Conservation (phyloP, 2,113 vertebrate species). For the Myodes glareolus region DNA sequence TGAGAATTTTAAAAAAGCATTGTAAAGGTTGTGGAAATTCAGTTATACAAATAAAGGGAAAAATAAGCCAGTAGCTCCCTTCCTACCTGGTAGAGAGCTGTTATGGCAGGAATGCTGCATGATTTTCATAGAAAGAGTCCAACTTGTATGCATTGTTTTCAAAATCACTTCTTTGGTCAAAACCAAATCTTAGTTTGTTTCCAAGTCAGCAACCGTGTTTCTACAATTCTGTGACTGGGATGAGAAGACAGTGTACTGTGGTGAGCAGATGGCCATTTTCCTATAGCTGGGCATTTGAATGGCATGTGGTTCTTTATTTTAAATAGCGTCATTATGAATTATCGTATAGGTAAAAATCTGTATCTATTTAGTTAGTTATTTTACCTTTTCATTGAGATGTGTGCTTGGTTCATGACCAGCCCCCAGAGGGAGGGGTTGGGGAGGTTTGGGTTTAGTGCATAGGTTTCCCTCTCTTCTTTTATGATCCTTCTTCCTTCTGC, state of each 20-base stretch:
- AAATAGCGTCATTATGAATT: background rate
- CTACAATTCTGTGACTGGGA: background rate
- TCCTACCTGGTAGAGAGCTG: background rate
- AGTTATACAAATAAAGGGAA: background rate
- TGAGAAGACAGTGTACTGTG: background rate
- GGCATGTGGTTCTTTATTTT: background rate
- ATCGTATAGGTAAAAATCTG: background rate
- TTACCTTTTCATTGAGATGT: background rate
- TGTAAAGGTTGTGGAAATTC: background rate
- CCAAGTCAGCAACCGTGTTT: conserved; percentile 2
- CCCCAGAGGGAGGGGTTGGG: background rate
- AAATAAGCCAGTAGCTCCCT: background rate
- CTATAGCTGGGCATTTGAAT: background rate
- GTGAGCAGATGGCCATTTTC: background rate
- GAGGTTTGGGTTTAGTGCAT: background rate
- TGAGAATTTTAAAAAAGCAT: background rate
- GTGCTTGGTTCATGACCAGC: background rate
- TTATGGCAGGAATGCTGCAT: background rate
- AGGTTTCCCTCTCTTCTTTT: background rate
- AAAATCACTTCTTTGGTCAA: background rate
- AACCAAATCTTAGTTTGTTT: conserved; percentile 15
- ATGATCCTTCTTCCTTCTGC: background rate
- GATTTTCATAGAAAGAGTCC: background rate
- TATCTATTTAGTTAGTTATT: background rate
- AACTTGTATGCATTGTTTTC: background rate